These are phyloP conservation scores for Ditylenchus dipsaci DNA, from an alignment of 1,140 invertebrate species.

Conservation along the genomic window DNA sequence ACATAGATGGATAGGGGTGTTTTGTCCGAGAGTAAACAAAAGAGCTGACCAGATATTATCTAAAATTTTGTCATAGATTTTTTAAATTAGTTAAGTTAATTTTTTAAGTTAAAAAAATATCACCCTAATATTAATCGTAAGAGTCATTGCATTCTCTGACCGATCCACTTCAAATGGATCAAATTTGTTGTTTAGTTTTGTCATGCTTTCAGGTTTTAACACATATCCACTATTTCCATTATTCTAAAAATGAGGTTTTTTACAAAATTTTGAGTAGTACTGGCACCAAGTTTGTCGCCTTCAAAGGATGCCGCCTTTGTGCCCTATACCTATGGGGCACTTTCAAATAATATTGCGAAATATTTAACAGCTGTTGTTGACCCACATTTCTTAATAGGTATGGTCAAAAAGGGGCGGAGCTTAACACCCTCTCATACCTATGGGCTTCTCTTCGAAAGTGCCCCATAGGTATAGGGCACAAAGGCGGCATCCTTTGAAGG, in stretches of 20 bases:
- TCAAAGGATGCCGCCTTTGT: too few relatives aligned
- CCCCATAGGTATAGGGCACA: too few relatives aligned
- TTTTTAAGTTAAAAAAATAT: not conserved
- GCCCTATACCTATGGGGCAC: too few relatives aligned
- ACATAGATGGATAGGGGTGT: conserved; percentile 97
- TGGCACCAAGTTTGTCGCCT: too few relatives aligned
- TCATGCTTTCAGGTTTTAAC: conserved; percentile 48
- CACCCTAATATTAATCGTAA: conserved; percentile 9
- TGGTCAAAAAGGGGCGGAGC: too few relatives aligned
- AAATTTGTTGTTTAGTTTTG: conserved; percentile 37
- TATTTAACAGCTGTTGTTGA: too few relatives aligned
- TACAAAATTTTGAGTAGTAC: not conserved
- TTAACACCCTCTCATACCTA: too few relatives aligned
- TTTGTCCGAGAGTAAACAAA: conserved; percentile 76
- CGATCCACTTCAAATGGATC: conserved; percentile 59
- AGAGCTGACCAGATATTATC: conserved; percentile 92
- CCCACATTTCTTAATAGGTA: too few relatives aligned
- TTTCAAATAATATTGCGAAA: too few relatives aligned
- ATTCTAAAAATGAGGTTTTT: conserved; percentile 12
- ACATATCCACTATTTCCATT: conserved; percentile 53
- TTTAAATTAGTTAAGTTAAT: not conserved
- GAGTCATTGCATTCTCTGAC: conserved; percentile 59
- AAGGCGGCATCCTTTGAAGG: too few relatives aligned
- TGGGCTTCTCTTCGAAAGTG: too few relatives aligned
- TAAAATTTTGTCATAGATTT: not conserved